Evolutionary conservation across 2,113 vertebrate species (phyloP), one percentile per base, ranked within the genome.

Genomic region (Notarius quadriscutis): DNA sequence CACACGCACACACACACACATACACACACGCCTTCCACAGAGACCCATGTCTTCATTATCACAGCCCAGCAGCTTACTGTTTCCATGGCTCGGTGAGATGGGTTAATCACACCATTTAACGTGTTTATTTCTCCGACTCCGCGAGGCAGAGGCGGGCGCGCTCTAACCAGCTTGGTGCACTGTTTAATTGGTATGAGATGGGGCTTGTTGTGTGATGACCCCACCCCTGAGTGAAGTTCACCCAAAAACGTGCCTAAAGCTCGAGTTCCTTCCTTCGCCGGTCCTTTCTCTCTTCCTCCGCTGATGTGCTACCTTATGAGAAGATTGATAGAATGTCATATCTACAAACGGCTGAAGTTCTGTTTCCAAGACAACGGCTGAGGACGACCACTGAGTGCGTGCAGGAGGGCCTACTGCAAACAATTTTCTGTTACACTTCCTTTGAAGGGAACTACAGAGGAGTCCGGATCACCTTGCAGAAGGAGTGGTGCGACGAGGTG

Each of bases 21-120:
- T 86, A 82, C 81, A 34, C 83, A 63, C 82, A 74, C 81, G 48
- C 50, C 77, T 85, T 92, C 93, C 72, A 5, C 53, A 86, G 90
- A 88, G 91, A 93, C 67, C 82, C 9, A 51, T 72, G 74, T 60
- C 91, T 89, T 88, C 88, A 88, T 90, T 90, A 63, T 89, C 91
- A 85, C 91, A 84, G 82, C 79, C 87, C 83, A 27, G 86, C 83
- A 91, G 84, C 87, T 91, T 91, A 92, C 92, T 93, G 91, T 95
- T 93, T 93, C 89, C 88, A 94, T 90, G 89, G 88, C 85, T 93
- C 92, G 88, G 90, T 84, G 88, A 92, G 90, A 90, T 93, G 92
- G 92, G 92, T 93, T 93, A 93, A 94, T 95, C 92, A 91, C 92
- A 92, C 83, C 77, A 88, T 92, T 93, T 87, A 83, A 92, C 92